Percentiles rank a stretch among this genome's conserved stretches.
phyloP scores from a whole-genome alignment of 2,888 invertebrate species.

The Rhagonycha lutea region DNA sequence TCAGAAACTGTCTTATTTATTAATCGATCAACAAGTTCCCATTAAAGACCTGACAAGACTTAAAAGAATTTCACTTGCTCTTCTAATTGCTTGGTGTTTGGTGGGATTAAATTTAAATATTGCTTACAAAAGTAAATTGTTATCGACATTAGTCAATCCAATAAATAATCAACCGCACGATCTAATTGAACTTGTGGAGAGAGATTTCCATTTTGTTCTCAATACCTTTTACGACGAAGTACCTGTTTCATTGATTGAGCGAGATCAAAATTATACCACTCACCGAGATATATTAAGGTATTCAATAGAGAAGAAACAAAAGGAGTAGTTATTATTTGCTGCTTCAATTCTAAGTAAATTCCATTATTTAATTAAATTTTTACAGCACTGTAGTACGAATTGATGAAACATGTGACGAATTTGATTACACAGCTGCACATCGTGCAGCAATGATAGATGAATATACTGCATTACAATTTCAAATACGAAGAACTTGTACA shows the following conservation, averaged over 20 bases:
- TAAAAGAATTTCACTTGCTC: neutral
- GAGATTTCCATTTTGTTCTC: neutral
- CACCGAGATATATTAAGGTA: neutral
- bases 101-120: conserved; percentile 7
- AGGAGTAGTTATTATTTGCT: neutral
- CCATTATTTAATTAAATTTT: neutral
- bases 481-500: conserved; percentile 12
- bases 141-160: conserved; percentile 7
- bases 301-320: neutral
- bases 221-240: conserved; percentile 6
- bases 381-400: neutral
- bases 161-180: neutral
- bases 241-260: neutral
- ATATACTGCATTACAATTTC: conserved; percentile 23
- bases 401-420: conserved; percentile 21
- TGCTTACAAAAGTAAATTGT: conserved; percentile 12
- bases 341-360: neutral
- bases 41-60: neutral
- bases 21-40: conserved; percentile 9
- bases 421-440: conserved; percentile 13
- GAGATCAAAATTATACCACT: neutral
- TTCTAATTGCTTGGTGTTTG: conserved; percentile 6
- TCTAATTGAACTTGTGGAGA: neutral
- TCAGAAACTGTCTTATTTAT: neutral
- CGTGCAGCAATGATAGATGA: conserved; percentile 24